A percentile compares a stretch with the other conserved stretches of the same genome.
Evolutionary conservation across 2,888 invertebrate species (phyloP).

Genomic region (Chrysolina americana): DNA sequence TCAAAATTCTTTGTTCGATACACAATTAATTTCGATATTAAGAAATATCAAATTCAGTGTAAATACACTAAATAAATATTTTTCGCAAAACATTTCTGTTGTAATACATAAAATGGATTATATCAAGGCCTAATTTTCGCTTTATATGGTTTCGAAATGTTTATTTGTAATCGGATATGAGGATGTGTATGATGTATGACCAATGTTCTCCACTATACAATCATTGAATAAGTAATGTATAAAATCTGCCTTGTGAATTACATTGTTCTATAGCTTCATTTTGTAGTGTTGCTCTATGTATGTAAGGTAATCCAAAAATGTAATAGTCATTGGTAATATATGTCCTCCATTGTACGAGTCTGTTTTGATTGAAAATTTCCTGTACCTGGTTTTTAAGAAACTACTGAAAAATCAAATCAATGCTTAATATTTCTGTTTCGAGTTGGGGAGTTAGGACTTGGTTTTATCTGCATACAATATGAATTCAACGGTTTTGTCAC

Average conservation of each 20-base stretch:
- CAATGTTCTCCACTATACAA: constrained; percentile 61
- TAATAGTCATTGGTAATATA: constrained; percentile 67
- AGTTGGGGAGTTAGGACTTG: no score
- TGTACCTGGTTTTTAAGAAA: not conserved
- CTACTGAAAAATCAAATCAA: no score
- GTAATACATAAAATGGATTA: not conserved
- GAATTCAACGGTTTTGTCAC: no score
- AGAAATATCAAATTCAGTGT: no score
- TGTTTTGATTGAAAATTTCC: constrained; percentile 46
- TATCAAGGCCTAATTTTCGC: constrained; percentile 8
- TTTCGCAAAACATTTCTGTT: not conserved
- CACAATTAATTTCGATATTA: no score
- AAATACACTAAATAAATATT: no score
- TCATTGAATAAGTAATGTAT: constrained; percentile 59
- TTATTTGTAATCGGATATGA: constrained; percentile 26
- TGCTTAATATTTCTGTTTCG: no score
- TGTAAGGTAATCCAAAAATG: constrained; percentile 67
- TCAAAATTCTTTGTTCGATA: no score
- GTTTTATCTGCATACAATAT: no score
- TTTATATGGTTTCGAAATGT: not conserved
- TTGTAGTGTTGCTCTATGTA: constrained; percentile 62
- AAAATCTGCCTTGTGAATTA: constrained; percentile 63
- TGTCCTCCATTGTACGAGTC: constrained; percentile 66
- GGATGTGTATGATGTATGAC: constrained; percentile 55
- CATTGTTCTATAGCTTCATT: constrained; percentile 61